phyloP scores from a whole-genome alignment of 2,888 invertebrate species.

The Diabrotica balteata region DNA sequence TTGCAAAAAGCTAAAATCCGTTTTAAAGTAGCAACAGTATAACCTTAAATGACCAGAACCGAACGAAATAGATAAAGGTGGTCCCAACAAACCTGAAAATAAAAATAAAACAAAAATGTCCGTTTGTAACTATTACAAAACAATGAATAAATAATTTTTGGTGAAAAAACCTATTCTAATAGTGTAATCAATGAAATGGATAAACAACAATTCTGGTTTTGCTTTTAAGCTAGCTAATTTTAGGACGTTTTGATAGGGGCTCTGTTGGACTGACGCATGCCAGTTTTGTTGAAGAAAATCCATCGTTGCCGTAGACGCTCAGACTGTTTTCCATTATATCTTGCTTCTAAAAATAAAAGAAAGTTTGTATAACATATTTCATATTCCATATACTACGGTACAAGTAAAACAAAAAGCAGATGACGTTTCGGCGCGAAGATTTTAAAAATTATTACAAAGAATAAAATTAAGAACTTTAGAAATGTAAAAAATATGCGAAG shows the following conservation, averaged over 20 bases:
- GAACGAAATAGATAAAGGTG: constrained; percentile 25
- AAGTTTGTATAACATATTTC: too few relatives aligned
- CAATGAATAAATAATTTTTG: constrained; percentile 22
- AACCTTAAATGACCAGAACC: neutral
- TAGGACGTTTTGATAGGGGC: constrained; percentile 56
- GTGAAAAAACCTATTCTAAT: constrained; percentile 14
- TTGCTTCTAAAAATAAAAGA: constrained; percentile 54
- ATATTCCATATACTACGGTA: too few relatives aligned
- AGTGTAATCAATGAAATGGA: constrained; percentile 43
- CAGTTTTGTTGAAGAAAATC: constrained; percentile 49
- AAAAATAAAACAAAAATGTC: constrained; percentile 23
- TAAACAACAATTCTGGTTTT: constrained; percentile 48
- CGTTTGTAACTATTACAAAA: neutral
- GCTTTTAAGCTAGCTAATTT: constrained; percentile 59
- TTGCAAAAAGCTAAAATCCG: constrained; percentile 6
- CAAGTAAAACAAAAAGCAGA: too few relatives aligned
- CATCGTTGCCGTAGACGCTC: constrained; percentile 54
- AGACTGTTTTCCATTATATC: constrained; percentile 57
- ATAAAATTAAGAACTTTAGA: neutral
- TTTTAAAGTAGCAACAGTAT: neutral
- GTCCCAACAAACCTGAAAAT: constrained; percentile 27
- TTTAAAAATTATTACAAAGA: neutral
- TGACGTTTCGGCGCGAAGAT: neutral
- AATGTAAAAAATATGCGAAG: too few relatives aligned
- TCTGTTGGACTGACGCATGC: constrained; percentile 58